Percentiles rank a stretch among this genome's conserved stretches.
Conservation (phyloP, 2,113 vertebrate species). For the Poicephalus gulielmi region DNA sequence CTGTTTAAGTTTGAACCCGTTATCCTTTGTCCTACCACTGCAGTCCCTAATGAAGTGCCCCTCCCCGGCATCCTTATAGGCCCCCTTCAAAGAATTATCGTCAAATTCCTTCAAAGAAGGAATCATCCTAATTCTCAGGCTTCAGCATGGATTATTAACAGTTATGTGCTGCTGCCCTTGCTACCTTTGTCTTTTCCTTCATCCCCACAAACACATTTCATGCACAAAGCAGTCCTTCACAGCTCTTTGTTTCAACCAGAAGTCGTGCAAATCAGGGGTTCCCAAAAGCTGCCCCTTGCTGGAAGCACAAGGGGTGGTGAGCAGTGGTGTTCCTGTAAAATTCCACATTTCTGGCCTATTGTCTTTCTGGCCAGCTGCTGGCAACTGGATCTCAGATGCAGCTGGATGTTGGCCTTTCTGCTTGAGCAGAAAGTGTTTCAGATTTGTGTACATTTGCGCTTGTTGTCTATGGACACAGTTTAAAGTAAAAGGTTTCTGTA, state of each 20-base stretch:
- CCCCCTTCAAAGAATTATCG: neutral
- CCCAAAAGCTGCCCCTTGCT: neutral
- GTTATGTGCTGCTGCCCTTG: neutral
- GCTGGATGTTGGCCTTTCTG: neutral
- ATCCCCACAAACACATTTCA: fast-evolving
- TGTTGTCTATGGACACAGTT: neutral
- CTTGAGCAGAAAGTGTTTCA: neutral
- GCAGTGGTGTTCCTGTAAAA: neutral
- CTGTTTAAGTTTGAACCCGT: too few relatives aligned
- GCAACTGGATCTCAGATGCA: neutral
- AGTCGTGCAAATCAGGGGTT: neutral
- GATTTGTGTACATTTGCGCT: neutral
- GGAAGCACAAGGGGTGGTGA: neutral
- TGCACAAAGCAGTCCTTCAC: neutral
- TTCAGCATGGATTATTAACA: neutral
- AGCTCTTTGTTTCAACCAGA: neutral
- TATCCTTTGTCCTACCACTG: too few relatives aligned
- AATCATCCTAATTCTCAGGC: neutral
- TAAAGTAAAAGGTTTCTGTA: neutral
- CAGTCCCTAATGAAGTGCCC: too few relatives aligned
- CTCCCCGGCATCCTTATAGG: neutral
- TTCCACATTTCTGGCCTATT: neutral
- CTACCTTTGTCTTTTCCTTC: neutral
- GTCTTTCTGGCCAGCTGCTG: neutral
- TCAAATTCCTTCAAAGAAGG: neutral